Evolutionary conservation across 2,888 invertebrate species (phyloP).

Genomic region (Anorthoa munda): DNA sequence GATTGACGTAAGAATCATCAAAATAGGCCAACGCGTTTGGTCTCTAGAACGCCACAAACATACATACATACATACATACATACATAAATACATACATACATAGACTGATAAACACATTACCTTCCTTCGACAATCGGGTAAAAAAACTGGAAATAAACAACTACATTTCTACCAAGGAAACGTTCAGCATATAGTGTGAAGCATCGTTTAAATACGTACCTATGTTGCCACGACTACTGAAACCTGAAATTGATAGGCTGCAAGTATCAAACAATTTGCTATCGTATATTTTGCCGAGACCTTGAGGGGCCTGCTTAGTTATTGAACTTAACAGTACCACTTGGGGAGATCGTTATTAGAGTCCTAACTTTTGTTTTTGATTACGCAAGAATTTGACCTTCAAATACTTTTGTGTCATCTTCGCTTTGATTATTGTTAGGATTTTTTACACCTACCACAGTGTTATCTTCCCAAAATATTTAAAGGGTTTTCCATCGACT

Average conservation of each 20-base stretch:
- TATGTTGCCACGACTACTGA: conserved; percentile 23
- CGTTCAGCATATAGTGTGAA: conserved; percentile 5
- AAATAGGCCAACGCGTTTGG: no score
- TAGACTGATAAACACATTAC: no score
- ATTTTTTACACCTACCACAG: no score
- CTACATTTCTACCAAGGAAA: not conserved
- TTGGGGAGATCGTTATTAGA: conserved; percentile 33
- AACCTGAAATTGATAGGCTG: conserved; percentile 41
- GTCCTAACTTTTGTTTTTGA: not conserved
- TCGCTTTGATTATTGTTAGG: no score
- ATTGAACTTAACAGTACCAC: conserved; percentile 25
- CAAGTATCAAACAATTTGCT: conserved; percentile 22
- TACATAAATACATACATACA: no score
- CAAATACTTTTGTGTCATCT: not conserved
- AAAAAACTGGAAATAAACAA: no score
- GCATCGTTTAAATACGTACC: not conserved
- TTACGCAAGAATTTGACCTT: not conserved
- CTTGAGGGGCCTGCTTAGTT: conserved; percentile 21
- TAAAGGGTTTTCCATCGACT: no score
- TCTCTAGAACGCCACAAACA: no score
- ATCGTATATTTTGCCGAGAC: conserved; percentile 13
- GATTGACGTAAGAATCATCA: no score
- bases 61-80: no score
- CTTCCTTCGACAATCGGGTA: no score
- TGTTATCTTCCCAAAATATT: no score